These are phyloP conservation scores for Lethenteron camtschaticum DNA, from an alignment of 2,113 vertebrate genomes.

Conservation along the genomic window DNA sequence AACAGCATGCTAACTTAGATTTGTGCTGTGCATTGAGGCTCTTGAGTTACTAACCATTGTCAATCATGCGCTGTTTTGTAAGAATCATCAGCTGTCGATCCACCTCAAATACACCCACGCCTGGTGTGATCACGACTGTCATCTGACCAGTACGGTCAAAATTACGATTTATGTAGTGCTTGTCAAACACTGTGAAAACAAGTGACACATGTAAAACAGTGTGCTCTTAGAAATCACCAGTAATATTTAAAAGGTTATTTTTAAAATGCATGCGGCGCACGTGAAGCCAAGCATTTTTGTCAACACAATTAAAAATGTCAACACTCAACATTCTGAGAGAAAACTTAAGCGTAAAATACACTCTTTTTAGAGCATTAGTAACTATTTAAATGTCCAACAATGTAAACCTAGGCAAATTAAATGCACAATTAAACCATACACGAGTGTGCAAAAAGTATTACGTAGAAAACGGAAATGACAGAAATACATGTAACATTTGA, in stretches of 20 bases:
- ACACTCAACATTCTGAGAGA: slow-evolving; percentile 7
- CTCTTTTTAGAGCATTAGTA: too few relatives aligned
- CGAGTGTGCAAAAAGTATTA: too few relatives aligned
- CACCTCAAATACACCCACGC: slow-evolving; percentile 82
- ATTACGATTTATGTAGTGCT: slow-evolving; percentile 96
- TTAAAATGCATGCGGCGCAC: too few relatives aligned
- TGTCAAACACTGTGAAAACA: slow-evolving; percentile 57
- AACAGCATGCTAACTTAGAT: too few relatives aligned
- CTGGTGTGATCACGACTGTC: slow-evolving; percentile 90
- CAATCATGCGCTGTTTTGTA: slow-evolving; percentile 96
- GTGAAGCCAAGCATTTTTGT: not conserved
- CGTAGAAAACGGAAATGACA: too few relatives aligned
- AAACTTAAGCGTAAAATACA: not conserved
- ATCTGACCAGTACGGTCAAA: slow-evolving; percentile 94
- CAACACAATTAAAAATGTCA: slow-evolving; percentile 9
- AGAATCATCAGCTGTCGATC: slow-evolving; percentile 93
- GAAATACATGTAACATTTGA: too few relatives aligned
- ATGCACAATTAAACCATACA: too few relatives aligned
- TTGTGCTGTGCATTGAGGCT: too few relatives aligned
- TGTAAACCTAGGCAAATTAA: too few relatives aligned
- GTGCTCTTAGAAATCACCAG: too few relatives aligned
- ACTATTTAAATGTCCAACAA: too few relatives aligned
- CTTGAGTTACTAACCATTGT: slow-evolving; percentile 45
- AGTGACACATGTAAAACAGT: not conserved
- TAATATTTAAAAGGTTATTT: too few relatives aligned